phyloP scores from a whole-genome alignment of 2,113 vertebrate species.

The Synchiropus splendidus region DNA sequence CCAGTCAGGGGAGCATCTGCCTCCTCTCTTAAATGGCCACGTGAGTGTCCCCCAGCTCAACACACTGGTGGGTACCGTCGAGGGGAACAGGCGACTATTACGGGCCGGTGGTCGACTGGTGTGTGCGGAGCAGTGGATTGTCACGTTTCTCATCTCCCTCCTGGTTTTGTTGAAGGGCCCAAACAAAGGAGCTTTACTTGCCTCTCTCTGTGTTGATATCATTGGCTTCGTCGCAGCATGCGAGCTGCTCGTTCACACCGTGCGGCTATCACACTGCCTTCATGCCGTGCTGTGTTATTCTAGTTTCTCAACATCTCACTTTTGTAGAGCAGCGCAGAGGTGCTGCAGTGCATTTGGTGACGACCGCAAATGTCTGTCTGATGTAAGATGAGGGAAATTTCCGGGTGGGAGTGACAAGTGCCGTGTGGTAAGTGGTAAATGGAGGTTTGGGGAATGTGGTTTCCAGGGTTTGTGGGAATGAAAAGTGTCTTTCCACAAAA shows the following conservation, averaged over 20 bases:
- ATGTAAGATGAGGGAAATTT: conserved; percentile 30
- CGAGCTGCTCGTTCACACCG: no score
- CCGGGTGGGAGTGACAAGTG: conserved; percentile 6
- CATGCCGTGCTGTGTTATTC: no score
- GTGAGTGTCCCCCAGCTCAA: conserved; percentile 2
- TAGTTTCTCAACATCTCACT: no score
- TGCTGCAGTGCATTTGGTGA: conserved; percentile 9
- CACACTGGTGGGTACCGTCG: conserved; percentile 29
- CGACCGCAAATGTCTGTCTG: conserved; percentile 2
- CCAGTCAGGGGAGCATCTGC: conserved; percentile 38
- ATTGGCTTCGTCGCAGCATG: no score
- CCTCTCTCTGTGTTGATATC: conserved; percentile 18
- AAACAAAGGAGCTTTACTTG: conserved; percentile 49
- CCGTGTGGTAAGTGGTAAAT: conserved; percentile 6
- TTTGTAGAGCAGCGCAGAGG: no score
- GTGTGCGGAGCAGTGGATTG: conserved; percentile 60
- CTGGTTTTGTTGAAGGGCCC: conserved; percentile 42
- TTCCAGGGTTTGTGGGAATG: conserved; percentile 12
- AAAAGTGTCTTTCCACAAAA: conserved; percentile 4
- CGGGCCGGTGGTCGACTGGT: conserved; percentile 40
- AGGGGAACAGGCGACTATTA: conserved; percentile 39
- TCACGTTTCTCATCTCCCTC: conserved; percentile 43
- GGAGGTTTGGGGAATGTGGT: conserved; percentile 11
- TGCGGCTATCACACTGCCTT: no score
- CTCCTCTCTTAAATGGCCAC: conserved; percentile 21